Base-by-base conservation (phyloP, 1,140 invertebrate genomes). In the Magallana angulata region DNA sequence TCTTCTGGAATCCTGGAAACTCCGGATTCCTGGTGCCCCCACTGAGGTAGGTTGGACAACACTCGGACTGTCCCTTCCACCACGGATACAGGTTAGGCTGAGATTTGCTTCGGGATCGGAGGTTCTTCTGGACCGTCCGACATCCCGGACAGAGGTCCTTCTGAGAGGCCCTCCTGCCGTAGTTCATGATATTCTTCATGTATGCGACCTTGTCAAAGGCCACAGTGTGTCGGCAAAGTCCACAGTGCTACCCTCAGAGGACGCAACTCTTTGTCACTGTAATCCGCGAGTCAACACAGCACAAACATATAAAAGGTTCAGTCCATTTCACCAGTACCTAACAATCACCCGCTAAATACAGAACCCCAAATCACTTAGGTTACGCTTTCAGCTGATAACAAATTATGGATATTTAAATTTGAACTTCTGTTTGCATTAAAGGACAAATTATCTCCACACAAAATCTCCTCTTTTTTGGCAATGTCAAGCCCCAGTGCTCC, bases 311-410 rank as follows among this genome's bases (percentile, higher is more conserved):
- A 76, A 76, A 30, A 76, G 68, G 24, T n/a, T 16, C 60, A 62
- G 60, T 62, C 60, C n/a, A 62, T 62, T n/a, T 16, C 60, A 62
- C 60, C 60, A 62, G 11, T 11, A 18, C 18, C 68, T 30, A 18
- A 76, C 68, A 76, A 76, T 76, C 24, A 30, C 8, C 60, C n/a
- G 14, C 68, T 76, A 76, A 76, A 76, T 76, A 76, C 68, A 76
- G 18, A 30, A 12, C 68, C 68, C 30, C 68, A 3, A 24, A 76
- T 76, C 68, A 76, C 68, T 76, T 76, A 76, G 68, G 68, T 76
- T 76, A 76, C 30, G 18, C 68, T 76, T 76, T 76, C 68, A 76
- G 68, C 68, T 76, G 68, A 76, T 76, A 76, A 76, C 68, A 76
- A 76, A 76, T 76, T 76, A 76, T 30, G 68, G 68, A 36, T 30